These are phyloP conservation scores for Autographa pulchrina DNA, from an alignment of 2,888 invertebrate species.

Conservation along the genomic window DNA sequence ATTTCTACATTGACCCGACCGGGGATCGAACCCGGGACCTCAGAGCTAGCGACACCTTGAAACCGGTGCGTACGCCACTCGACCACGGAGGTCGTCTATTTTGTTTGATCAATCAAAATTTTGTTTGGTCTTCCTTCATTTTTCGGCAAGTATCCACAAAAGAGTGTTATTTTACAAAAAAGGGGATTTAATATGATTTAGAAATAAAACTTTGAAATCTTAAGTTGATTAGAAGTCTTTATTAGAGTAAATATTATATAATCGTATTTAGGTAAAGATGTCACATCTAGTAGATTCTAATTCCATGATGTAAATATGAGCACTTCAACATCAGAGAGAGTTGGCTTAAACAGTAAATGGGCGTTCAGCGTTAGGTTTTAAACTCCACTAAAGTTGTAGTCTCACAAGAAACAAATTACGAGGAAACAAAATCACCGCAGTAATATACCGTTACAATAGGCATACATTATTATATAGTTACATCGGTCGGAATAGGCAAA, in stretches of 20 bases:
- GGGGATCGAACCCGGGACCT: too few species aligned
- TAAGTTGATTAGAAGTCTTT: too few species aligned
- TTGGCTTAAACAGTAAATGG: constrained; percentile 82
- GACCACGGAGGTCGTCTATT: too few species aligned
- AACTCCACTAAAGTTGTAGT: constrained; percentile 79
- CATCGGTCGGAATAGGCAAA: constrained; percentile 21
- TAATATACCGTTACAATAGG: constrained; percentile 55
- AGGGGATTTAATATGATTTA: too few species aligned
- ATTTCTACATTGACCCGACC: too few species aligned
- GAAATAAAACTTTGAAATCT: too few species aligned
- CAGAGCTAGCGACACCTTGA: too few species aligned
- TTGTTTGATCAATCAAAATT: constrained; percentile 5
- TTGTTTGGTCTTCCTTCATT: too few species aligned
- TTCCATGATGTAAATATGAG: constrained; percentile 76
- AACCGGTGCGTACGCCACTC: too few species aligned
- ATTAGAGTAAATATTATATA: too few species aligned
- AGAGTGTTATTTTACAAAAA: too few species aligned
- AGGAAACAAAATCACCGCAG: constrained; percentile 78
- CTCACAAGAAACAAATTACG: constrained; percentile 82
- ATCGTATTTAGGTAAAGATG: neutral
- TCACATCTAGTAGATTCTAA: constrained; percentile 47
- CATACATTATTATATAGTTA: constrained; percentile 35
- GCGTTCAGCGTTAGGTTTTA: constrained; percentile 82
- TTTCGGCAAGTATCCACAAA: too few species aligned
- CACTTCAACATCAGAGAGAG: constrained; percentile 73